A percentile compares a stretch with the other conserved stretches of the same genome.
phyloP scores from a whole-genome alignment of 2,797 vertebrate genomes.

The Anniella stebbinsi region DNA sequence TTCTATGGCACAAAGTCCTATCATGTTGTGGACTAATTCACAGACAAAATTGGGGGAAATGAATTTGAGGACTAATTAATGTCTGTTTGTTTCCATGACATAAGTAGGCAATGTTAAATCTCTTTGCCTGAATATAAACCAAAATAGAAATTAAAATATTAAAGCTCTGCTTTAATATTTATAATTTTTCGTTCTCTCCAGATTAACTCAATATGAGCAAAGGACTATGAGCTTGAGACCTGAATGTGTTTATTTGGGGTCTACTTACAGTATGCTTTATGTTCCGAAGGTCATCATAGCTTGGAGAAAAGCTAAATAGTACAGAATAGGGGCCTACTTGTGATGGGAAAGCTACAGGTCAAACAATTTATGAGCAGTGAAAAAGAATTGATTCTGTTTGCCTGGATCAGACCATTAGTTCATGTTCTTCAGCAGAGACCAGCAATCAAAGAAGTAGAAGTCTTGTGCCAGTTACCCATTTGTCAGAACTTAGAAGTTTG shows the following conservation, averaged over 20 bases:
- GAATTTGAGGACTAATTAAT: not conserved
- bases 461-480: not conserved
- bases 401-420: not conserved
- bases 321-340: not conserved
- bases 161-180: not conserved
- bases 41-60: not conserved
- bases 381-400: slow-evolving; percentile 3
- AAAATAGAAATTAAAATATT: slow-evolving; percentile 1
- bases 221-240: not conserved
- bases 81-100: not conserved
- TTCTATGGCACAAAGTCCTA: not conserved
- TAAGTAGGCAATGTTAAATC: not conserved
- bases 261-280: not conserved
- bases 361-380: not conserved
- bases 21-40: not conserved
- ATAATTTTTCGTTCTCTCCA: not conserved
- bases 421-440: not conserved
- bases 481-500: not conserved
- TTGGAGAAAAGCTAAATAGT: not conserved
- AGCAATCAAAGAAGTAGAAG: not conserved
- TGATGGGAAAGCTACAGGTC: not conserved
- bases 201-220: not conserved
- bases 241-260: not conserved
- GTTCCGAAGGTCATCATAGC: not conserved
- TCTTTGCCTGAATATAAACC: not conserved